These are phyloP conservation scores for Sylvia borin DNA, from an alignment of 2,797 vertebrate genomes.

Conservation along the genomic window DNA sequence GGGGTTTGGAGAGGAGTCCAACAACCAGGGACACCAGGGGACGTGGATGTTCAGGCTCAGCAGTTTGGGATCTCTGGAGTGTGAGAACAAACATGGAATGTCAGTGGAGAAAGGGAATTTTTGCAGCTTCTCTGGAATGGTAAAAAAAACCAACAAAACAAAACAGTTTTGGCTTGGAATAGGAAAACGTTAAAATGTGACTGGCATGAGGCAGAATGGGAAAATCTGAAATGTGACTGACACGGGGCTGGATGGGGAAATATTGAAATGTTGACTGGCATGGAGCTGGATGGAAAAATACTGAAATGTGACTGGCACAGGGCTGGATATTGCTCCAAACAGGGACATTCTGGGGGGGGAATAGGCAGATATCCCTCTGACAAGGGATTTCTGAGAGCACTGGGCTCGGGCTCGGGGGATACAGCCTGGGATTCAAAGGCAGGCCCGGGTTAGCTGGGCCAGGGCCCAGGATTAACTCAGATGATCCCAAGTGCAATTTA, in stretches of 20 bases:
- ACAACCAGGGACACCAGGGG: not conserved
- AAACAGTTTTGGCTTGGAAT: not conserved
- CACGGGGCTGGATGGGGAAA: rapidly evolving
- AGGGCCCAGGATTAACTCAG: not conserved
- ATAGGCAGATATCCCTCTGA: not conserved
- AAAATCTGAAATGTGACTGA: not conserved
- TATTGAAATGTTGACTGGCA: rapidly evolving
- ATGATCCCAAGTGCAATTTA: constrained; percentile 33
- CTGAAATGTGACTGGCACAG: rapidly evolving
- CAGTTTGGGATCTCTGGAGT: not conserved
- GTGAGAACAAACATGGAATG: not conserved
- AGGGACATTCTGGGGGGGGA: not conserved
- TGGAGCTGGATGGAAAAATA: rapidly evolving
- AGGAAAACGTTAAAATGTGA: not conserved
- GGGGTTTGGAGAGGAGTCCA: not conserved
- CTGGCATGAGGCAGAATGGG: rapidly evolving
- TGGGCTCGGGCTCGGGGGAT: not conserved
- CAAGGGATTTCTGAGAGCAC: not conserved
- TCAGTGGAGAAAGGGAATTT: not conserved
- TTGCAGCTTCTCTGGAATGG: not conserved
- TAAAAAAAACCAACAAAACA: too few species aligned
- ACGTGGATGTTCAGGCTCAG: not conserved
- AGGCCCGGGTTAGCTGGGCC: not conserved
- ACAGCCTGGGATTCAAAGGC: not conserved
- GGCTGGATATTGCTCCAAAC: not conserved